Evolutionary conservation across 2,888 invertebrate species (phyloP), one percentile per base, ranked within the genome.

Genomic region (Polyploca ridens): DNA sequence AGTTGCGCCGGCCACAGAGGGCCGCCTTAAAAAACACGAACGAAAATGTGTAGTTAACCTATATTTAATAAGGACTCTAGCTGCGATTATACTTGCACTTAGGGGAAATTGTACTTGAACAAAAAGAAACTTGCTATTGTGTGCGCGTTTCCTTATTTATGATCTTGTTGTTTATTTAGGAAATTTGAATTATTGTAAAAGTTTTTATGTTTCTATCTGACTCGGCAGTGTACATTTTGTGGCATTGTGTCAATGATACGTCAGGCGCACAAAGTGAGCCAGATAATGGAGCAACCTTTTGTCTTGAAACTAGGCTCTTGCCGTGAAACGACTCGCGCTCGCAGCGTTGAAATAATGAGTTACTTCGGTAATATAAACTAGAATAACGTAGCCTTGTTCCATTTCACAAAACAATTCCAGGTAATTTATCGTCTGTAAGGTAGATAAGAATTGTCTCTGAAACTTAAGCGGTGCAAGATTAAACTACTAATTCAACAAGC

Each of bases 261-360:
- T 81, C 83, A 82, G 80, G 75, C 81, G 77, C 77, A 78, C 77
- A 79, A 76, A 81, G 73, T 79, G 78, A 81, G 78, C 75, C 74
- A 81, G 79, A 83, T 87, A 87, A 88, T 88, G 76, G 77, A 83
- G 75, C 79, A 75, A 81, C 81, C 85, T 86, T 89, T 88, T 89
- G 87, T 87, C 77, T 78, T 69, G 74, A 72, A 77, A 71, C 77
- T 77, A 80, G 78, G 71, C 71, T 68, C 66, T 63, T 61, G 66
- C 72, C 70, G 69, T 69, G 74, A 72, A 80, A 77, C 77, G 76
- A 73, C 76, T 77, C 76, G 73, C 74, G 74, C 71, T 76, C 72
- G 74, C 72, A 78, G 75, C 76, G 69, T 75, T 74, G 73, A 81
- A 82, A 85, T 89, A 86, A 88, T 87, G 81, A 86, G 81, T 78